phyloP scores from a whole-genome alignment of 1,140 invertebrate genomes.

The Diplogasteroides magnus region DNA sequence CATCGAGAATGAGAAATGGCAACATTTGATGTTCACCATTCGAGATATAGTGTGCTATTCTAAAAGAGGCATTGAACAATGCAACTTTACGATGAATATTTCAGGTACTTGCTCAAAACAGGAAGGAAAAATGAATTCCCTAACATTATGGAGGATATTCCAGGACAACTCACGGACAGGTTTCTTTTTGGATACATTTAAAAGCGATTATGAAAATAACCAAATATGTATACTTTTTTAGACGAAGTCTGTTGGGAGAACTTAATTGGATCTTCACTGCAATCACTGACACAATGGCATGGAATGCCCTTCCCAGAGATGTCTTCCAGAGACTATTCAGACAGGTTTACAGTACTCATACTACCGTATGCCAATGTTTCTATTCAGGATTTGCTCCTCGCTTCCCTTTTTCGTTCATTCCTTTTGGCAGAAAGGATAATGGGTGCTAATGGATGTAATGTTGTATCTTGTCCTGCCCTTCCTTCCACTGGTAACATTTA shows the following conservation, averaged over 20 bases:
- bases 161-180: slow-evolving; percentile 88
- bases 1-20: too few species aligned
- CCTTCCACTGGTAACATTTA: background rate
- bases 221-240: too few species aligned
- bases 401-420: slow-evolving; percentile 94
- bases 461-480: background rate
- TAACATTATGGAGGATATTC: slow-evolving; percentile 63
- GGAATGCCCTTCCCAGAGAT: slow-evolving; percentile 87
- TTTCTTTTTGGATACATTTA: too few species aligned
- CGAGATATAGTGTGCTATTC: too few species aligned
- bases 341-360: slow-evolving; percentile 61
- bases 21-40: too few species aligned
- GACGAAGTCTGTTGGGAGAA: slow-evolving; percentile 93
- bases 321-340: slow-evolving; percentile 93
- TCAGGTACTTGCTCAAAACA: slow-evolving; percentile 12
- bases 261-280: slow-evolving; percentile 99
- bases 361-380: too few species aligned
- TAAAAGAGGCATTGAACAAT: slow-evolving; percentile 10
- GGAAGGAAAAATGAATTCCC: slow-evolving; percentile 15
- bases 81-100: background rate
- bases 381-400: slow-evolving; percentile 80
- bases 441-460: slow-evolving; percentile 83
- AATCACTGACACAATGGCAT: slow-evolving; percentile 99
- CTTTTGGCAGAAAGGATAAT: slow-evolving; percentile 91
- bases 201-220: too few species aligned